Evolutionary conservation across 2,888 invertebrate genomes (phyloP).

Genomic region (Leptinotarsa tumamoca): DNA sequence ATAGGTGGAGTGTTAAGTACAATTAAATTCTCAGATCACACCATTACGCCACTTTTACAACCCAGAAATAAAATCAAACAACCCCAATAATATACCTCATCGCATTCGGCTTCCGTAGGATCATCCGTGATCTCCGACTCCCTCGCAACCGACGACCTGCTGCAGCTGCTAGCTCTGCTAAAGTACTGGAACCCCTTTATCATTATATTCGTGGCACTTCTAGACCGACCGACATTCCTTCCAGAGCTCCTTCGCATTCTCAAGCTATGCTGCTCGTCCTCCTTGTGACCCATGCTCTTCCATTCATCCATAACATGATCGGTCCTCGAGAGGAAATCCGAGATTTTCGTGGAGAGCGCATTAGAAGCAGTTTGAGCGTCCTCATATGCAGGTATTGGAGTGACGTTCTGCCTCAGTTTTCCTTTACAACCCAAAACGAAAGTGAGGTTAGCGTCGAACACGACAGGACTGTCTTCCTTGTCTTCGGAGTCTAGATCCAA

Average conservation of each 20-base stretch:
- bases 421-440: slow-evolving; percentile 82
- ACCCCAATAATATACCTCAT: slow-evolving; percentile 70
- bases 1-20: no score
- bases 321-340: slow-evolving; percentile 83
- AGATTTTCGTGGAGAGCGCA: slow-evolving; percentile 80
- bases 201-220: slow-evolving; percentile 85
- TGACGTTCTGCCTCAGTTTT: slow-evolving; percentile 76
- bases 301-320: slow-evolving; percentile 92
- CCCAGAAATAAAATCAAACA: background rate
- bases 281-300: slow-evolving; percentile 77
- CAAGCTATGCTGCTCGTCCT: slow-evolving; percentile 59
- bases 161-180: slow-evolving; percentile 72
- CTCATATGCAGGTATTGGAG: slow-evolving; percentile 80
- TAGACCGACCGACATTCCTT: slow-evolving; percentile 72
- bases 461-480: slow-evolving; percentile 81
- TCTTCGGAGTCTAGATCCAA: slow-evolving; percentile 71
- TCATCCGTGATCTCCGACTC: slow-evolving; percentile 71
- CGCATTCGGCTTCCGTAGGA: slow-evolving; percentile 72
- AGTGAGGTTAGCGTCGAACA: slow-evolving; percentile 85
- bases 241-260: slow-evolving; percentile 56
- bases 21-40: background rate
- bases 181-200: slow-evolving; percentile 84
- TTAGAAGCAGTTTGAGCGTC: slow-evolving; percentile 84
- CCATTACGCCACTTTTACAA: background rate
- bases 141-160: slow-evolving; percentile 66